Base-by-base conservation (phyloP, 2,888 invertebrate species). In the Alloscopus bannaensis region DNA sequence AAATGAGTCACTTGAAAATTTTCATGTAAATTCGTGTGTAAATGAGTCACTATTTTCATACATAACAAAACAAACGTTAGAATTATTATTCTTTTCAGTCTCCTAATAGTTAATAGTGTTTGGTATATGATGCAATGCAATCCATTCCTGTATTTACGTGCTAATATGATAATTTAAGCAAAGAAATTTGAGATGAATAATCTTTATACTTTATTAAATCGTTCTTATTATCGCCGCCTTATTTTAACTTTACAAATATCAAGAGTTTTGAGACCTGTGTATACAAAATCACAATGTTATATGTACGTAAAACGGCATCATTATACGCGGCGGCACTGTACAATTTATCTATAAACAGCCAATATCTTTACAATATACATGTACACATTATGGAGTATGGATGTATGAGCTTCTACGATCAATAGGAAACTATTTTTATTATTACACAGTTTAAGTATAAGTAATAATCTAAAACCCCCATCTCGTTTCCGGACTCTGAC, bases 251-350 rank as follows among this genome's bases (percentile, higher is more conserved):
- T 62, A 71, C 71, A 60, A 47, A 59, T 59, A 71, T 62, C 62
- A 62, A 60, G 52, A 71, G 71, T 62, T 22, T 71, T 71, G 71
- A 71, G 71, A 71, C 62, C 71, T 71, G 71, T 69, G 69, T 71
- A 71, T 71, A 71, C 71, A 71, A 71, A 71, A 71, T 71, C 71
- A 71, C 71, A 71, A 62, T 71, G 62, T n/a, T n/a, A n/a, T n/a
- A n/a, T n/a, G n/a, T 62, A 29, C 52, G 62, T 71, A 71, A 71
- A 62, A 8, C 59, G 8, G 42, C 22, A 50, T 20, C 6, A 36
- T 6, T 36, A 8, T 50, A 18, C 20, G 20, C n/a, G 50, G 18
- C 22, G 50, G 11, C 50, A 50, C 11, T 50, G 20, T 50, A 50
- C 50, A 50, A 11, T 18, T 18, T 11, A 50, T 20, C 18, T 11